These are phyloP conservation scores for Proisotoma minuta DNA, from an alignment of 2,888 invertebrate species.

Conservation along the genomic window DNA sequence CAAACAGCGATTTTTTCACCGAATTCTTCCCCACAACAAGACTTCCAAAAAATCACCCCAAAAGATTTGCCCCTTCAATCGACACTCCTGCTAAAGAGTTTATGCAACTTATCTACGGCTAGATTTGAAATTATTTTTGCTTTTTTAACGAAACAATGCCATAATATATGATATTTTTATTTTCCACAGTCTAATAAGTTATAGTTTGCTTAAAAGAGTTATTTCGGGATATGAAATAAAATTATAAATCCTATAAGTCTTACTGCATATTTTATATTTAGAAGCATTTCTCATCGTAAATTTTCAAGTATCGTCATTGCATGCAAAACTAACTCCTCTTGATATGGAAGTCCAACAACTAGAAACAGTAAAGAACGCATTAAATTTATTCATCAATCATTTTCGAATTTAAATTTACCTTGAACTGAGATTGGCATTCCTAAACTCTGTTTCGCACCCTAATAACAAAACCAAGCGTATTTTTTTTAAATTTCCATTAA, in stretches of 20 bases:
- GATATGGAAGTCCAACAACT: constrained; percentile 2
- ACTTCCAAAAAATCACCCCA: constrained; percentile 7
- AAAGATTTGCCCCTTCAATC: constrained; percentile 2
- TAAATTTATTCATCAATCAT: no score
- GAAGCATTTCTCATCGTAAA: no score
- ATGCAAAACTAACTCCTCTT: constrained; percentile 1
- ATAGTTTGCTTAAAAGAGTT: no score
- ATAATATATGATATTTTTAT: no score
- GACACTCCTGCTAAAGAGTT: constrained; percentile 3
- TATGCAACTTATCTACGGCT: constrained; percentile 2
- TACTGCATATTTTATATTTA: no score
- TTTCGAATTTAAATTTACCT: no score
- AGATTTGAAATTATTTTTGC: no score
- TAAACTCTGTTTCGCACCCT: neutral
- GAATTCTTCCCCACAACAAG: constrained; percentile 13
- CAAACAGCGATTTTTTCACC: constrained; percentile 5
- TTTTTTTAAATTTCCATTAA: neutral
- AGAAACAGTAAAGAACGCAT: no score
- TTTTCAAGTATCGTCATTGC: neutral
- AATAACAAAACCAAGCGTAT: neutral
- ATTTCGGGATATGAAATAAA: no score
- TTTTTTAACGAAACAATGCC: no score
- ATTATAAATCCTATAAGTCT: no score
- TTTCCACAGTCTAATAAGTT: no score
- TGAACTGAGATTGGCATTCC: neutral